Evolutionary conservation across 2,113 vertebrate genomes (phyloP).

Genomic region (Ophthalmolycus amberensis): DNA sequence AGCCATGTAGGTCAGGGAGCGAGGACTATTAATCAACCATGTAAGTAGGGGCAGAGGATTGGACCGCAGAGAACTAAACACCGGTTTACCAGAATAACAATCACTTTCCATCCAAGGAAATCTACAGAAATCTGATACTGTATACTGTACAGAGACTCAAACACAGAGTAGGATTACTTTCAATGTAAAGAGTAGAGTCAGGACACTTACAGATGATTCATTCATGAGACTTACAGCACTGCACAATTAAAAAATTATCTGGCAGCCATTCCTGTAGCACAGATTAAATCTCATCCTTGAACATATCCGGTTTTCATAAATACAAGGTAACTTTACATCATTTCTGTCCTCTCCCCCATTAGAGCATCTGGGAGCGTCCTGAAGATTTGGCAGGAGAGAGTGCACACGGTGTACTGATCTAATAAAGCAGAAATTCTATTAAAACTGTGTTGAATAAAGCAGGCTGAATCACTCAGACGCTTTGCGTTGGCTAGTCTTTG

Average conservation of each 20-base stretch:
- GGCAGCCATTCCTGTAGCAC: slow-evolving; percentile 1
- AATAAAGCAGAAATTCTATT: background rate
- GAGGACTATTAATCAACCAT: slow-evolving; percentile 61
- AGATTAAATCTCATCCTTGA: slow-evolving; percentile 3
- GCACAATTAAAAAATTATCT: slow-evolving; percentile 6
- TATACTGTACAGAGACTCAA: background rate
- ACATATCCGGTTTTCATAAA: background rate
- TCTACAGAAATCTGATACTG: background rate
- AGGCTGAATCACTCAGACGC: background rate
- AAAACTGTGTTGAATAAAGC: background rate
- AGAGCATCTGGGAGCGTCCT: background rate
- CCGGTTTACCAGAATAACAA: background rate
- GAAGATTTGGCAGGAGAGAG: background rate
- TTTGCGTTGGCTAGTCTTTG: background rate
- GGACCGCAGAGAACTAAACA: too few relatives aligned
- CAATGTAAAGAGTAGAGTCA: background rate
- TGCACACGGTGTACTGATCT: background rate
- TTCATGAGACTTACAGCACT: background rate
- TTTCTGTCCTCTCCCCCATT: background rate
- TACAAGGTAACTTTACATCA: background rate
- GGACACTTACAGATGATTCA: background rate
- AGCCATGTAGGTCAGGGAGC: slow-evolving; percentile 58
- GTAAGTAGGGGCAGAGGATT: slow-evolving; percentile 10
- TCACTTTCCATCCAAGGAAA: slow-evolving; percentile 10
- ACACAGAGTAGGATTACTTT: background rate